Conservation (phyloP, 2,797 vertebrate genomes). For the Anomalospiza imberbis region DNA sequence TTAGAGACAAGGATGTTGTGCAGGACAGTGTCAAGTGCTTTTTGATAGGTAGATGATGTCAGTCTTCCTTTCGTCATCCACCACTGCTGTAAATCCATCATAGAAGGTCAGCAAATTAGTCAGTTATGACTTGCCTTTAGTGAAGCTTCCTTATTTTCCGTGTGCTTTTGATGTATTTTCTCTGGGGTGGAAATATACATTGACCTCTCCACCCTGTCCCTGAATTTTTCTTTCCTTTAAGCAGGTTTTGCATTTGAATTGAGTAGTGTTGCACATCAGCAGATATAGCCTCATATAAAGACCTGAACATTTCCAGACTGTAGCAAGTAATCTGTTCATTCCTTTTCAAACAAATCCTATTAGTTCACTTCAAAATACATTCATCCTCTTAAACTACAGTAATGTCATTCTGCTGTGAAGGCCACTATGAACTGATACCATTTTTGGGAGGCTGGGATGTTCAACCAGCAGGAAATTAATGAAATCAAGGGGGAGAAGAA, state of each 20-base stretch:
- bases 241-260: neutral
- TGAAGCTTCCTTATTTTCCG: neutral
- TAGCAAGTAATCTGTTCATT: neutral
- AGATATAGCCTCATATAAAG: neutral
- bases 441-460: constrained; percentile 3
- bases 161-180: neutral
- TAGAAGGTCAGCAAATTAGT: neutral
- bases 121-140: neutral
- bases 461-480: constrained; percentile 19
- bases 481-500: neutral
- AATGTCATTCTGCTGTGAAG: neutral
- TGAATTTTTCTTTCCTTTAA: neutral
- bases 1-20: neutral
- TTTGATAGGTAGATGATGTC: neutral
- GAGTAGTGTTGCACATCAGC: neutral
- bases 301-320: neutral
- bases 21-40: neutral
- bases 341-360: constrained; percentile 13
- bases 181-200: neutral
- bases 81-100: neutral
- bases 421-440: neutral
- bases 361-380: constrained; percentile 8
- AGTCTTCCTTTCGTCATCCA: neutral
- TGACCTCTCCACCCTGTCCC: neutral
- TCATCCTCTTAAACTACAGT: neutral